Evolutionary conservation across 1,140 invertebrate species (phyloP).

Genomic region (Drosophila subpulchrella): DNA sequence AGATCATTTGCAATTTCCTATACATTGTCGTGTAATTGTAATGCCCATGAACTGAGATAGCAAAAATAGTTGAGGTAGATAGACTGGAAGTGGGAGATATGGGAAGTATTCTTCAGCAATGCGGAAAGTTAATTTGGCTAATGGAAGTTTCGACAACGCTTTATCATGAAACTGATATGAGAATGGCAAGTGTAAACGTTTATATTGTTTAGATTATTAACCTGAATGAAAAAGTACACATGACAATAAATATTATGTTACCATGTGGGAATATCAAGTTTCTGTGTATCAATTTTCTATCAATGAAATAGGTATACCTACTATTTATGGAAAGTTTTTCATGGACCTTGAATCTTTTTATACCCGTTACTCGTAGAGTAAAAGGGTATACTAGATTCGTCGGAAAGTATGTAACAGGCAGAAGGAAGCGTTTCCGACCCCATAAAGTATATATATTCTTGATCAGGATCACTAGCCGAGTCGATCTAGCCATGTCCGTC

Average conservation of each 20-base stretch:
- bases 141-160: constrained; percentile 21
- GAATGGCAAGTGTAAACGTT: constrained; percentile 9
- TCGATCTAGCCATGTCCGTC: too few species aligned
- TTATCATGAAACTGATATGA: constrained; percentile 22
- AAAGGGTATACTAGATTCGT: too few species aligned
- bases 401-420: too few species aligned
- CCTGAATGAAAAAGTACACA: constrained; percentile 7
- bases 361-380: too few species aligned
- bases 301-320: neutral
- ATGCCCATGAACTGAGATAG: constrained; percentile 19
- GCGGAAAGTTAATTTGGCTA: constrained; percentile 46
- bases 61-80: constrained; percentile 1
- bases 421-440: too few species aligned
- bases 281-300: neutral
- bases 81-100: neutral
- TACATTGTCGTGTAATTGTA: constrained; percentile 21
- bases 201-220: constrained; percentile 1
- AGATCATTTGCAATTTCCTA: constrained; percentile 26
- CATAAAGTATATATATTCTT: too few species aligned
- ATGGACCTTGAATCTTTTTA: too few species aligned
- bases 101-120: constrained; percentile 14
- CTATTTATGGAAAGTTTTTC: too few species aligned
- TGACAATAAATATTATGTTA: neutral
- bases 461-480: too few species aligned
- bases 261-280: constrained; percentile 4